Conservation (phyloP, 2,113 vertebrate genomes). For the Struthidea cinerea region DNA sequence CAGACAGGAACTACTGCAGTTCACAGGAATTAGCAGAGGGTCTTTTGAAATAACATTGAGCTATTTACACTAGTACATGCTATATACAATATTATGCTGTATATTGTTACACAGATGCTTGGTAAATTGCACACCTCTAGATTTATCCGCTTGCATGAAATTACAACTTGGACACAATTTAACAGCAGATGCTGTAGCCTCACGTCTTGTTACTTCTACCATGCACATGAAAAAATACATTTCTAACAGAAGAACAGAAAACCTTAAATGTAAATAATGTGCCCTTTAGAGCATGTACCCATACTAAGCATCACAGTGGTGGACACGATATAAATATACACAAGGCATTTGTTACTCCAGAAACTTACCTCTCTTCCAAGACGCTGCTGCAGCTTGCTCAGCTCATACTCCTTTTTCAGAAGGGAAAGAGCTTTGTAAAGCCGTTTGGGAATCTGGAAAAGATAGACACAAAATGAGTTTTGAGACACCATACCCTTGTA, state of each 20-base stretch:
- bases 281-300: background rate
- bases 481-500: background rate
- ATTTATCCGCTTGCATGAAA: background rate
- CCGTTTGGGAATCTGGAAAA: slow-evolving; percentile 88
- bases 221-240: background rate
- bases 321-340: background rate
- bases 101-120: background rate
- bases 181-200: background rate
- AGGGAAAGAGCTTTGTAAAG: slow-evolving; percentile 96
- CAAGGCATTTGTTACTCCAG: background rate
- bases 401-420: slow-evolving; percentile 96
- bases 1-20: background rate
- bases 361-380: slow-evolving; percentile 89
- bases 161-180: background rate
- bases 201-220: background rate
- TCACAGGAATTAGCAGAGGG: background rate
- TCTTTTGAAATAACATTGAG: background rate
- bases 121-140: background rate
- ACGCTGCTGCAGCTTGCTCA: slow-evolving; percentile 96
- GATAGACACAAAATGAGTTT: background rate
- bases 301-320: background rate
- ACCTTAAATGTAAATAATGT: background rate
- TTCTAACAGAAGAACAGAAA: background rate
- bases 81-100: background rate
- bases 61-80: background rate